Evolutionary conservation across 1,140 invertebrate genomes (phyloP).

Genomic region (Melanaphis sacchari): DNA sequence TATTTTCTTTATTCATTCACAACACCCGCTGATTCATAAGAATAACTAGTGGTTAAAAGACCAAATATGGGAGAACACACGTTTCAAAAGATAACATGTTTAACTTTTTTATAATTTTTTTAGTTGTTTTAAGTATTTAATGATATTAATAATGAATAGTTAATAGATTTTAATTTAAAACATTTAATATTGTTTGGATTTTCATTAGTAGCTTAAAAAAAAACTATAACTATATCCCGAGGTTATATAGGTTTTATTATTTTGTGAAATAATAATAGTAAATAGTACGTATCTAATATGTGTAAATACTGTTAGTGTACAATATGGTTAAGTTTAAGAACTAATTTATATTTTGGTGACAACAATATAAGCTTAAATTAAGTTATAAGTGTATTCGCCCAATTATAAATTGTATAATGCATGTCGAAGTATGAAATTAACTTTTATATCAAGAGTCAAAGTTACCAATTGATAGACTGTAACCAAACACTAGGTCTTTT

Average conservation of each 20-base stretch:
- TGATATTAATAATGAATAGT: not conserved
- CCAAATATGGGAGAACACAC: not conserved
- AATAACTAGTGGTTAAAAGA: constrained; percentile 19
- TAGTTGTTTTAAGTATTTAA: constrained; percentile 12
- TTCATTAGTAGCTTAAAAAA: constrained; percentile 3
- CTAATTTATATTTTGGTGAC: constrained; percentile 12
- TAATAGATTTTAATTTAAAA: constrained; percentile 7
- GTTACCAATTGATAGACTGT: constrained; percentile 38
- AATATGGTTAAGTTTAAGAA: constrained; percentile 35
- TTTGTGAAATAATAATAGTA: constrained; percentile 16
- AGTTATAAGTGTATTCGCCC: not conserved
- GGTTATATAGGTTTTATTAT: too few relatives aligned
- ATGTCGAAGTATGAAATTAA: not conserved
- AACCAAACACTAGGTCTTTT: not conserved
- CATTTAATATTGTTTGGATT: constrained; percentile 9
- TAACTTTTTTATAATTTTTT: constrained; percentile 13
- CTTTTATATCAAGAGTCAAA: constrained; percentile 1
- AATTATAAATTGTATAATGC: not conserved
- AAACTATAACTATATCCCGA: not conserved
- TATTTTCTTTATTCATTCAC: not conserved
- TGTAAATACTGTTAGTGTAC: constrained; percentile 28
- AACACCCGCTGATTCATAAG: not conserved
- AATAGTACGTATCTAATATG: not conserved
- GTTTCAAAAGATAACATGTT: not conserved
- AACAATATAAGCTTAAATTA: constrained; percentile 3